Evolutionary conservation across 2,113 vertebrate species (phyloP).

Genomic region (Dolichallabes microphthalmus): DNA sequence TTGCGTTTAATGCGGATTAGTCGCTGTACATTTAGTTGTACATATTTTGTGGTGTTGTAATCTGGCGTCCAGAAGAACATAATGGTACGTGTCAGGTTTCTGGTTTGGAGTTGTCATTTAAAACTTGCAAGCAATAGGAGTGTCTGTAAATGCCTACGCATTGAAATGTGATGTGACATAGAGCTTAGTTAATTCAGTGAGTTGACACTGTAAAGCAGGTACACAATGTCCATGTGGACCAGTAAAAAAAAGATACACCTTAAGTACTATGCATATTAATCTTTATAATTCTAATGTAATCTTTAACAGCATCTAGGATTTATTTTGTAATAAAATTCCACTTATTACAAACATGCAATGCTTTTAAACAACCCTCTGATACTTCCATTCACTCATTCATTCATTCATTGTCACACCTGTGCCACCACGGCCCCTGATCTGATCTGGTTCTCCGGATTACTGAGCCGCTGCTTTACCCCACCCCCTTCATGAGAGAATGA

Average conservation of each 20-base stretch:
- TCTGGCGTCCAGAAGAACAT: not conserved
- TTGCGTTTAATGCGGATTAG: slow-evolving; percentile 6
- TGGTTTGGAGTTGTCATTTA: not conserved
- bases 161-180: slow-evolving; percentile 10
- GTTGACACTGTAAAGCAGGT: not conserved
- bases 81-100: not conserved
- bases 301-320: not conserved
- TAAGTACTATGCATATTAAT: not conserved
- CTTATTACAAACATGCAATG: not conserved
- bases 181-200: not conserved
- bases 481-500: no score
- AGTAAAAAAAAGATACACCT: not conserved
- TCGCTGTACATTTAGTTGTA: not conserved
- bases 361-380: not conserved
- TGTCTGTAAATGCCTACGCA: not conserved
- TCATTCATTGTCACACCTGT: no score
- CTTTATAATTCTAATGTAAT: not conserved
- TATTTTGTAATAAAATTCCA: not conserved
- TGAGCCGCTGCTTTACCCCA: no score
- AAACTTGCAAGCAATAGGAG: not conserved
- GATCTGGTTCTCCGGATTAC: no score
- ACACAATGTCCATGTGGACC: not conserved
- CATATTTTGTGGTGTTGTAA: not conserved
- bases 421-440: no score
- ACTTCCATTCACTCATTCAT: no score